Conservation (phyloP, 2,797 vertebrate species). For the Poecilia wingei region DNA sequence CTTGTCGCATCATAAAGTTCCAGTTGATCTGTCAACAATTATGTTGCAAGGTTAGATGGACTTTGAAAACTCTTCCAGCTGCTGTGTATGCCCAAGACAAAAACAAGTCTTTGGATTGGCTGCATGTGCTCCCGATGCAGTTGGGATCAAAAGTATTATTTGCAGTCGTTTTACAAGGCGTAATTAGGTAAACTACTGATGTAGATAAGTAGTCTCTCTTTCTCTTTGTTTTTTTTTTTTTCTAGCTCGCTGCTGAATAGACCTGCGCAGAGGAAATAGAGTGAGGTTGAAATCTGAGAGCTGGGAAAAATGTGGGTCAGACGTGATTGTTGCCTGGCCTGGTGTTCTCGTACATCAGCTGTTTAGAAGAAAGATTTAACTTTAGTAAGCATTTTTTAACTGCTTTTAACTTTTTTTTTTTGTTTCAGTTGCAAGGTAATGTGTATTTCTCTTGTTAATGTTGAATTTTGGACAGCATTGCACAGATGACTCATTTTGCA, state of each 20-base stretch:
- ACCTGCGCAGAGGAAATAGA: slow-evolving; percentile 30
- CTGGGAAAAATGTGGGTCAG: slow-evolving; percentile 78
- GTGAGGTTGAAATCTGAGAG: slow-evolving; percentile 69
- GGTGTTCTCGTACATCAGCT: slow-evolving; percentile 57
- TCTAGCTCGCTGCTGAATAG: slow-evolving; percentile 24
- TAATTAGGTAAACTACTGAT: not conserved
- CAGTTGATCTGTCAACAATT: slow-evolving; percentile 44
- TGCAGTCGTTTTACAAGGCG: not conserved
- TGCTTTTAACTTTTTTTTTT: not conserved
- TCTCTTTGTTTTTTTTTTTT: not conserved
- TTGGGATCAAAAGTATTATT: not conserved
- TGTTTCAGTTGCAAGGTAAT: not conserved
- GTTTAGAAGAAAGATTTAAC: slow-evolving; percentile 36
- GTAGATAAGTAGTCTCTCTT: not conserved
- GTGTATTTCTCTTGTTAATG: not conserved
- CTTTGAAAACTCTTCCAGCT: slow-evolving; percentile 10
- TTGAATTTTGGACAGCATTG: not conserved
- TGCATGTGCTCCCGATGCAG: not conserved
- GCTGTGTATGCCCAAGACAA: not conserved
- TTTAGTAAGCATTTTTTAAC: slow-evolving; percentile 20
- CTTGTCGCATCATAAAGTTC: slow-evolving; percentile 61
- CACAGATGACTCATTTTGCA: slow-evolving; percentile 37
- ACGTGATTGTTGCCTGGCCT: slow-evolving; percentile 67
- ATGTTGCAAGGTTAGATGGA: slow-evolving; percentile 38
- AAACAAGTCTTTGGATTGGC: slow-evolving; percentile 5